Base-by-base conservation (phyloP, 2,888 invertebrate species). In the Zygaena filipendulae region DNA sequence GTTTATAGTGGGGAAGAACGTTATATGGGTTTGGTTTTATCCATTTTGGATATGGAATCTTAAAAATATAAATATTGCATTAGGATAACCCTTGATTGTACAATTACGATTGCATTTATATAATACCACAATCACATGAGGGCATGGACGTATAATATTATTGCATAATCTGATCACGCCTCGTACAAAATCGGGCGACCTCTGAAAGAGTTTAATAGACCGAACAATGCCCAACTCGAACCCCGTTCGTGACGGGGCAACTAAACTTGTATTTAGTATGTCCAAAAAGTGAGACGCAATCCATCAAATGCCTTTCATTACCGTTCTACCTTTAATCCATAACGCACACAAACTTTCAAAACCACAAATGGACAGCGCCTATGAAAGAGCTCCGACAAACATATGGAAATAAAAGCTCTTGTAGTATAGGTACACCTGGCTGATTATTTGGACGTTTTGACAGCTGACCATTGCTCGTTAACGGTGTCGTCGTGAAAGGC, bases 381-480 rank as follows among this genome's bases (percentile, higher is more conserved):
- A 46, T 52, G 44, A 23, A 42, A 13, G 3, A 16, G 7, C 7
- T 16, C 7, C 7, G 7, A 16, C 5, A 6, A 16, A 16, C 5
- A 4, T 16, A n/a, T 16, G 4, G 16, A 16, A 7, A 6, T 16
- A 6, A 7, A 16, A 16, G 5, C 5, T 16, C 7, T 16, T 16
- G 16, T 16, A 37, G 42, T 52, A 44, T 34, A 45, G 48, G 45
- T 42, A 44, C 43, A 45, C 49, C 49, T 52, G 58, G 62, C 56
- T 74, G 77, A 77, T 74, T 75, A 63, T 77, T 77, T 72, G 70
- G 77, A 79, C 69, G 53, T 71, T 71, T 77, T 79, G 77, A 79
- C 79, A 79, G 79, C 67, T 72, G 77, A 75, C 77, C 77, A 68
- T n/a, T 52, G 66, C 71, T 77, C 61, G 77, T 77, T 77, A 77